Base-by-base conservation (phyloP, 64 coral and sea anemone species). In the Montipora foliosa region DNA sequence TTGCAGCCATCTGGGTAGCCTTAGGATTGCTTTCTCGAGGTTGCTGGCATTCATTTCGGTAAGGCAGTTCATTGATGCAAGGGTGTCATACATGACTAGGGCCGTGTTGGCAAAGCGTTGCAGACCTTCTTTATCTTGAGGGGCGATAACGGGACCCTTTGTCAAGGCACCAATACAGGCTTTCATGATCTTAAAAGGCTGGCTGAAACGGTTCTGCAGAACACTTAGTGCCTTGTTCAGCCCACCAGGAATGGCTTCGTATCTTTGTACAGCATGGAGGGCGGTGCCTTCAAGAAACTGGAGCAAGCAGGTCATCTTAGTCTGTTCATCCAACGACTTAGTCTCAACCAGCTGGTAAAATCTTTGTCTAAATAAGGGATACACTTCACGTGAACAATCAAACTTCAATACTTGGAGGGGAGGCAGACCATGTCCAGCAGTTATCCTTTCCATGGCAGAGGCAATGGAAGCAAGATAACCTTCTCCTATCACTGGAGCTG, bases 21-120 rank as follows among this genome's bases (percentile, higher is more conserved):
- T 72, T 55, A 75, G 69, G 52, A 89, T 77, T 25, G 78, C 44
- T 77, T 75, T 55, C 52, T 55, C 52, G 5, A 55, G 52, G 52
- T 55, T 55, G 52, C 52, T 55, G 52, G 52, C 52, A 55, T 55
- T 55, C 52, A 55, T 55, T 55, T 55, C 52, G 5, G 52, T 55
- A 55, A 55, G 52, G 52, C 52, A 55, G 52, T 55, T 55, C 52
- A 55, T 55, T 55, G 52, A 55, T 55, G 52, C 52, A 55, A 55
- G 87, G 87, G 47, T 89, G 52, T 89, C 87, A 52, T 70, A 89
- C 47, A 75, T 89, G 6, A 57, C 87, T 57, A 53, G 87, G 21
- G 87, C 87, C 21, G 52, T 75, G 45, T 89, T 72, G 25, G 87
- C 87, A 14, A 49, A 45, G 24, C 58, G 72, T 20, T 58, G 70